Evolutionary conservation across 2,888 invertebrate species (phyloP), one percentile per base, ranked within the genome.

Genomic region (Acleris emargana): DNA sequence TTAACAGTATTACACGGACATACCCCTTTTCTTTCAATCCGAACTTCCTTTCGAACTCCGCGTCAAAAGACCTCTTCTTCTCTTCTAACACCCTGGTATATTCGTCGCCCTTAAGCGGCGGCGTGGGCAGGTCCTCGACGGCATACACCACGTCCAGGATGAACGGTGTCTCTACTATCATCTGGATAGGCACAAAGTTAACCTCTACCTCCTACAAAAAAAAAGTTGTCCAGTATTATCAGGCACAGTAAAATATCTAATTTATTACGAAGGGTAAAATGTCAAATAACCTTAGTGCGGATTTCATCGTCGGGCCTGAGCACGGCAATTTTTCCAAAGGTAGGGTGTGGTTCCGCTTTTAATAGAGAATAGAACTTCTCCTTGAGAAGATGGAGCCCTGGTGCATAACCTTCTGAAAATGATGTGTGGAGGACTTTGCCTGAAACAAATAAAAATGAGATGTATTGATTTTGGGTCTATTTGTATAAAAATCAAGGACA

Each of bases 111-210:
- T 93, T 93, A 78, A 80, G 87, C 71, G 81, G 93, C 71, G 79
- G 94, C 0, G 83, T 72, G 0, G 94, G 93, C 4, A 93, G 91
- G 62, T 95, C 96, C 9, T 94, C 95, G 0, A 97, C 96, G 70
- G 97, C 96, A 79, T 96, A 99, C 0, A 96, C 94, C 0, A 98
- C 91, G 78, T 99, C 98, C 67, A 98, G 83, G 0, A 95, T 94
- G 73, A 97, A 97, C 0, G 98, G 97, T 0, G 97, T 92, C 72
- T 95, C 95, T 0, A 95, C 95, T 0, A 96, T 94, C 57, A 97
- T 85, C 83, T 97, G 96, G n/a, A 95, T 94, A 0, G 95, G 96
- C 2, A 97, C 93, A 73, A 97, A 96, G 83, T 97, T 97, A 0
- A 96, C 94, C 11, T 83, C 80, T 53, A 82, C 84, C 0, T 83